Evolutionary conservation across 2,113 vertebrate species (phyloP).

Genomic region (Spermophilus dauricus): DNA sequence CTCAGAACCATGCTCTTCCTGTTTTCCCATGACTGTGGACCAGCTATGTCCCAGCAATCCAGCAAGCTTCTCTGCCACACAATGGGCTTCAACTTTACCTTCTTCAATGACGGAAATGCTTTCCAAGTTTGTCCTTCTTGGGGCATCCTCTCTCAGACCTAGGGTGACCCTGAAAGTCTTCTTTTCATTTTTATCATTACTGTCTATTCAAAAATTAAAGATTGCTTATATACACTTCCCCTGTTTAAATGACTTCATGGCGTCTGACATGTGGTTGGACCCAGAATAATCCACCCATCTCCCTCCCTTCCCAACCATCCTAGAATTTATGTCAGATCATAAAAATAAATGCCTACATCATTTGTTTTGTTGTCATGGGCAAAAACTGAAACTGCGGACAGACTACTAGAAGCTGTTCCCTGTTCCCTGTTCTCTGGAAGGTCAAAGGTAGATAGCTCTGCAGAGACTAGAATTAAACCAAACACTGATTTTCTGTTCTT

Average conservation of each 20-base stretch:
- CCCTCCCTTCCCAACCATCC: background rate
- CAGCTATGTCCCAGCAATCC: background rate
- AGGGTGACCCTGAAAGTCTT: background rate
- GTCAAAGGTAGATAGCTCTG: background rate
- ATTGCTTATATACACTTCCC: background rate
- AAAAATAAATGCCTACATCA: background rate
- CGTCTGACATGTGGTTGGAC: background rate
- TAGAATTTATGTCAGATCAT: background rate
- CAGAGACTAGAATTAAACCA: background rate
- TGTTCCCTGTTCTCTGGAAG: background rate
- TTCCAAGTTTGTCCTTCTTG: background rate
- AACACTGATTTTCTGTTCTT: background rate
- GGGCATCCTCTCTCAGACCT: background rate
- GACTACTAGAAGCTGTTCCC: background rate
- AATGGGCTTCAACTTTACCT: background rate
- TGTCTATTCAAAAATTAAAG: background rate
- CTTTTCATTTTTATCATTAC: background rate
- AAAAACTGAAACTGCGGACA: background rate
- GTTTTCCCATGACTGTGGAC: background rate
- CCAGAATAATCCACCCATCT: background rate
- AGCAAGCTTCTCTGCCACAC: background rate
- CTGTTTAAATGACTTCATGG: background rate
- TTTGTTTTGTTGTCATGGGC: background rate
- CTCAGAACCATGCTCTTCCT: accelerated
- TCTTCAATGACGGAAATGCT: background rate